Base-by-base conservation (phyloP, 2,888 invertebrate species). In the Cenopis cana region DNA sequence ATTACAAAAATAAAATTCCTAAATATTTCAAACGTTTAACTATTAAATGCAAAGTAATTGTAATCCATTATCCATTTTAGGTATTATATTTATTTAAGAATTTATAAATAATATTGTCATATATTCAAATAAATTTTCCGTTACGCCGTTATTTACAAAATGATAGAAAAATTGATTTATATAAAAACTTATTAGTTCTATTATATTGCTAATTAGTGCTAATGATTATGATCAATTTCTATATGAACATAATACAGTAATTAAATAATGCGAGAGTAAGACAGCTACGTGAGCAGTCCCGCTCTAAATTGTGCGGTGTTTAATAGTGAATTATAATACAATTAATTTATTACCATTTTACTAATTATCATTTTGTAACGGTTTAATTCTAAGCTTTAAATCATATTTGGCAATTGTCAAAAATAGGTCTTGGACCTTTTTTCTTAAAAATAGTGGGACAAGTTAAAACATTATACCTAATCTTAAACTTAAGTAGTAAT, bases 31-130 rank as follows among this genome's bases (percentile, higher is more conserved):
- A 41, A 64, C 24, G 29, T 59, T 68, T 46, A 65, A 46, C 74
- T 77, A 81, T 77, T 81, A 81, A 81, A 81, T 82, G 81, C 81
- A 81, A 78, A 79, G 49, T 68, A 68, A 65, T 33, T 50, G 33
- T 36, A 50, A 68, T 41, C 9, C 5, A 33, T 33, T 8, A 11
- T 29, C 67, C 67, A 62, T 29, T 61, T 73, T 50, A 73, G 52
- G 54, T 29, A 60, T 56, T 61, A 55, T 49, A 54, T 17, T 46
- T 52, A 59, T 24, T 36, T n/a, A n/a, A n/a, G 56, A 46, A 36
- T 55, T 54, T 52, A 38, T 56, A 66, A 59, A 72, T 67, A 68
- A 72, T 74, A 66, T 68, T 77, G 79, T 78, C 78, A 82, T 78
- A 82, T 78, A 76, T 76, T 79, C 38, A 62, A 74, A 75, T 72